Base-by-base conservation (phyloP, 2,797 vertebrate genomes). In the Staurois parvus region DNA sequence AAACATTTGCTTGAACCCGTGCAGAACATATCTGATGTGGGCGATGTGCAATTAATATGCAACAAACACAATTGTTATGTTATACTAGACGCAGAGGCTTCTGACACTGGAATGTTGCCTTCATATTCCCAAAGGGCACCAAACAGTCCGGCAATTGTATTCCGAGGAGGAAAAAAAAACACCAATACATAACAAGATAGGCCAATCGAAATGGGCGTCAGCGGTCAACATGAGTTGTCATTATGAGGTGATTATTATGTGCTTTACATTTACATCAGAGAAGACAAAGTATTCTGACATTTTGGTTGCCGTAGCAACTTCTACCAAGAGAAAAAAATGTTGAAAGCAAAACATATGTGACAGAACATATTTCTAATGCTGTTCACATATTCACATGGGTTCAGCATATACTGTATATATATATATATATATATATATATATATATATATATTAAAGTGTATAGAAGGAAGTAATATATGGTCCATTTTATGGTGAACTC, bases 271-370 rank as follows among this genome's bases (percentile, higher is more conserved):
- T 59, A 74, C 30, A 75, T 67, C 62, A 68, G 40, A 56, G 72
- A 67, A 40, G 40, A 67, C 42, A 68, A 40, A 84, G 40, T 32
- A 29, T 40, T 66, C 56, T 85, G 84, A 85, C 84, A 85, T 85
- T 84, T 81, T 70, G 17, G 84, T 85, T 85, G 79, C 84, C 84
- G 70, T 86, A 72, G 79, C 79, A 86, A 86, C 84, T 67, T 70
- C 37, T 21, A 42, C 3, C 52, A 28, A 75, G 62, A 68, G 34
- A 13, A 70, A 76, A 73, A 66, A 66, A 48, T 74, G 26, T 45
- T 78, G 37, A 24, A 78, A 32, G 11, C 32, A 37, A n/a, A 79
- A 85, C 72, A 85, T 79, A 84, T 26, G 40, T 74, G 84, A 80
- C 62, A 56, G 40, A 85, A 75, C 40, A 80, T 72, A 79, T 67